phyloP scores from a whole-genome alignment of 1,140 invertebrate genomes.

The Aradophagus sp. region DNA sequence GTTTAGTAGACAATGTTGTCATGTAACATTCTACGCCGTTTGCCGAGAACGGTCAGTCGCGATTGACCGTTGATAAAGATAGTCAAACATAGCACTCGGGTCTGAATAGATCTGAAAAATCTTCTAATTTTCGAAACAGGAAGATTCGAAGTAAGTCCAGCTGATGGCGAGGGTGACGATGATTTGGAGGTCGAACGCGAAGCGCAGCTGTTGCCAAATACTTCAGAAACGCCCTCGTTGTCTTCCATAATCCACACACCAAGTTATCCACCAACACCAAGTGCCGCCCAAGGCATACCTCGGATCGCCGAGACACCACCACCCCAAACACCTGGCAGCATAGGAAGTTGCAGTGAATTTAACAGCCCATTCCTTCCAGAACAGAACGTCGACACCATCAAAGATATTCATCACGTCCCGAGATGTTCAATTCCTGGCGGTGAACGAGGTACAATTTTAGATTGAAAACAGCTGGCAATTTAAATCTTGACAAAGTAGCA shows the following conservation, averaged over 20 bases:
- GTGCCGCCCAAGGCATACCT: constrained; percentile 58
- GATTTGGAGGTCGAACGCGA: constrained; percentile 40
- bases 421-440: constrained; percentile 72
- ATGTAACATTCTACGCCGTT: too few relatives aligned
- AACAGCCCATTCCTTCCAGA: constrained; percentile 69
- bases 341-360: constrained; percentile 78
- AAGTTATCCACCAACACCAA: constrained; percentile 64
- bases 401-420: constrained; percentile 64
- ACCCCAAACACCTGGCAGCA: constrained; percentile 78
- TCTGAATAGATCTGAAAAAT: too few relatives aligned
- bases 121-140: too few relatives aligned
- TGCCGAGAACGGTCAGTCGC: too few relatives aligned
- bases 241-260: constrained; percentile 55
- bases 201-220: constrained; percentile 17
- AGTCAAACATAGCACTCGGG: too few relatives aligned
- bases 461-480: too few relatives aligned
- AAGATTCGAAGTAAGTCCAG: constrained; percentile 73
- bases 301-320: constrained; percentile 70
- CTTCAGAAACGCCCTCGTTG: constrained; percentile 38
- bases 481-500: too few relatives aligned
- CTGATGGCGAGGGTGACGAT: constrained; percentile 68
- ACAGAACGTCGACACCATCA: constrained; percentile 45
- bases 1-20: too few relatives aligned
- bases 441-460: constrained; percentile 61
- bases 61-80: too few relatives aligned